A percentile compares a stretch with the other conserved stretches of the same genome.
These are phyloP conservation scores for Venustoraphidia nigricollis DNA, from an alignment of 2,888 invertebrate species.

Conservation along the genomic window DNA sequence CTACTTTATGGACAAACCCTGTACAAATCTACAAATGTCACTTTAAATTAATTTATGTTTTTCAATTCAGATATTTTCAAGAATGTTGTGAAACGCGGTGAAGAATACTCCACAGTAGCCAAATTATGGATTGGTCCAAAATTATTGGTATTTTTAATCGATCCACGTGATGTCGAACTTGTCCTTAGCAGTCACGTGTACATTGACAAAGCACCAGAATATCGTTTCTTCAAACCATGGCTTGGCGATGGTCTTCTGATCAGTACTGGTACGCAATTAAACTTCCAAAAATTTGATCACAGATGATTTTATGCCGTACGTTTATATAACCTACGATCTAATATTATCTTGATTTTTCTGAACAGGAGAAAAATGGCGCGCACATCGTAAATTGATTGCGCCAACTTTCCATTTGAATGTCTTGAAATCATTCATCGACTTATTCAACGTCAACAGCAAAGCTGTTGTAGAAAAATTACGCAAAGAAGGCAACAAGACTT, in stretches of 20 bases:
- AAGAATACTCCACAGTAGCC: constrained; percentile 39
- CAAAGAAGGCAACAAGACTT: constrained; percentile 51
- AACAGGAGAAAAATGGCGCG: constrained; percentile 67
- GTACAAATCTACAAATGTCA: no score
- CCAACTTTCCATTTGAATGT: constrained; percentile 82
- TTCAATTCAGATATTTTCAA: constrained; percentile 49
- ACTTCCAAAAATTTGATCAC: neutral
- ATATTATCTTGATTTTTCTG: constrained; percentile 4
- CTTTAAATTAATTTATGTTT: constrained; percentile 1
- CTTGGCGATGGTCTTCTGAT: constrained; percentile 69
- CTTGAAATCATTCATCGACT: constrained; percentile 69
- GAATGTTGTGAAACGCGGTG: constrained; percentile 37
- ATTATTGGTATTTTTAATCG: constrained; percentile 54
- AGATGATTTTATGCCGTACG: neutral
- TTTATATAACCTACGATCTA: neutral
- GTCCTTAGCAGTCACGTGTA: constrained; percentile 65
- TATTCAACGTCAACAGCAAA: constrained; percentile 70
- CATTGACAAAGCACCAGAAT: constrained; percentile 67
- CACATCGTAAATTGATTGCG: constrained; percentile 72
- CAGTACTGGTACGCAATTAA: constrained; percentile 43
- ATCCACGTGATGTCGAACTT: constrained; percentile 63
- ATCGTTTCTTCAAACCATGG: constrained; percentile 71
- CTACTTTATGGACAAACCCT: no score
- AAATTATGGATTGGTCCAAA: constrained; percentile 67
- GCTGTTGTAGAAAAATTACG: constrained; percentile 57